These are phyloP conservation scores for Sinocyclocheilus rhinocerous DNA, from an alignment of 2,113 vertebrate genomes.

Conservation along the genomic window DNA sequence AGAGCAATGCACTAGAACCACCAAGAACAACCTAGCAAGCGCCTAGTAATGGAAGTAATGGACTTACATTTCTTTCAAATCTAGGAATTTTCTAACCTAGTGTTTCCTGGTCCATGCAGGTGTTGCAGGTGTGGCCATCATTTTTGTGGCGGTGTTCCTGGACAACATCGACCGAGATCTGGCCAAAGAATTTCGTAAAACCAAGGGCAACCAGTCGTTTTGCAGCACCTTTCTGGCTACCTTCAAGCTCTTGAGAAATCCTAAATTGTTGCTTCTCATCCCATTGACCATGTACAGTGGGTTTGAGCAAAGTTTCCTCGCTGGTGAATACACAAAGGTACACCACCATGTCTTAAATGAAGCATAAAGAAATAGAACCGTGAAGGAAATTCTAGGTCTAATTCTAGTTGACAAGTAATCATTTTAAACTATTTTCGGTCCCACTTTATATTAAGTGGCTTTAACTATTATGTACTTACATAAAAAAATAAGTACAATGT, in stretches of 20 bases:
- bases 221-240: slow-evolving; percentile 85
- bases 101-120: slow-evolving; percentile 69
- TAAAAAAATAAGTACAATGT: too few species aligned
- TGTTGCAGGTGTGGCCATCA: slow-evolving; percentile 85
- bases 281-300: slow-evolving; percentile 93
- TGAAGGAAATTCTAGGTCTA: too few species aligned
- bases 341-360: not conserved
- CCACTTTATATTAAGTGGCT: too few species aligned
- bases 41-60: too few species aligned
- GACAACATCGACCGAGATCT: slow-evolving; percentile 77
- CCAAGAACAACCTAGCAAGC: too few species aligned
- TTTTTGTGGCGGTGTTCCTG: slow-evolving; percentile 83
- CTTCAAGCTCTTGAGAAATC: slow-evolving; percentile 82
- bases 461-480: too few species aligned
- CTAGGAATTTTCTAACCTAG: slow-evolving; percentile 32
- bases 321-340: slow-evolving; percentile 94
- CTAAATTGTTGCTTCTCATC: slow-evolving; percentile 82
- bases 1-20: too few species aligned
- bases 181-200: slow-evolving; percentile 67
- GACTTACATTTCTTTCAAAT: not conserved
- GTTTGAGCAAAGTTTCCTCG: slow-evolving; percentile 91
- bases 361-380: too few species aligned
- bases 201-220: slow-evolving; percentile 67
- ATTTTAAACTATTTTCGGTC: too few species aligned
- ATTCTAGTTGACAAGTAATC: too few species aligned